These are phyloP conservation scores for Tragelaphus oryx DNA, from an alignment of 2,797 vertebrate genomes.

Conservation along the genomic window DNA sequence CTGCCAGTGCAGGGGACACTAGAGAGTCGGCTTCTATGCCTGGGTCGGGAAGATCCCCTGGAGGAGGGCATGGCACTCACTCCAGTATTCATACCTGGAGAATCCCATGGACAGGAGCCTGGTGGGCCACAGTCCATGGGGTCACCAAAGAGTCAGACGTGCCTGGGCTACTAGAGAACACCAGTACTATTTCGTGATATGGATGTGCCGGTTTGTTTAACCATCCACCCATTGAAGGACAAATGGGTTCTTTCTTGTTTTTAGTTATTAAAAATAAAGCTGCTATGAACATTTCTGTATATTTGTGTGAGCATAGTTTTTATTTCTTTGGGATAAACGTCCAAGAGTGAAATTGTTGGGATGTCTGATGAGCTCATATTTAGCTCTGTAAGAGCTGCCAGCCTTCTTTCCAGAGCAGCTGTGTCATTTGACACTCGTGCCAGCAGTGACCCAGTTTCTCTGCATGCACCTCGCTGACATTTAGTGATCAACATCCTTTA, in stretches of 20 bases:
- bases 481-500: background rate
- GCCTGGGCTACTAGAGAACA: background rate
- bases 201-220: background rate
- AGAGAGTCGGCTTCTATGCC: background rate
- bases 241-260: background rate
- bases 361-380: background rate
- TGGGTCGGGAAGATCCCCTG: background rate
- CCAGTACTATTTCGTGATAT: background rate
- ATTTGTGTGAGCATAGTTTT: background rate
- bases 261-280: background rate
- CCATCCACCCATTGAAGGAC: background rate
- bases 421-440: background rate
- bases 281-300: background rate
- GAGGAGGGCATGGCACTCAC: background rate
- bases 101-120: background rate
- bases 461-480: background rate
- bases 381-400: background rate
- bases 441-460: background rate
- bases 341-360: background rate
- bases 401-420: background rate
- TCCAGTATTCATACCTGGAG: background rate
- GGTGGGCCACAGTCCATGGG: background rate
- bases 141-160: background rate
- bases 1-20: background rate
- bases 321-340: background rate